Evolutionary conservation across 2,113 vertebrate species (phyloP).

Genomic region (Nibea albiflora): DNA sequence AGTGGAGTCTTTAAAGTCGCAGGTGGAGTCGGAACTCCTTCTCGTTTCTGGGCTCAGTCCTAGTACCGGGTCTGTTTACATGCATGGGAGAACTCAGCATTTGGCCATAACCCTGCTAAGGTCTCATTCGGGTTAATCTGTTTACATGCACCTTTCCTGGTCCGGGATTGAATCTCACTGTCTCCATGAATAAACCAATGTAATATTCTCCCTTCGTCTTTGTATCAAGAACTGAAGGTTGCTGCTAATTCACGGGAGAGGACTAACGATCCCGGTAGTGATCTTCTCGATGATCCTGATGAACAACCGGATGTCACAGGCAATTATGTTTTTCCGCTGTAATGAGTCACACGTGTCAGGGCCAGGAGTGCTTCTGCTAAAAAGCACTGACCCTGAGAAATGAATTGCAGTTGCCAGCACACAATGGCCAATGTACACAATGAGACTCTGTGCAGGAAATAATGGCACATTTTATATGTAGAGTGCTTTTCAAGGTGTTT

Average conservation of each 20-base stretch:
- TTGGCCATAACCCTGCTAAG: background rate
- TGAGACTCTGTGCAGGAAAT: background rate
- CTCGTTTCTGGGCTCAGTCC: background rate
- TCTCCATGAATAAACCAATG: conserved; percentile 7
- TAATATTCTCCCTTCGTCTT: background rate
- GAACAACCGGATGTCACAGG: conserved; percentile 22
- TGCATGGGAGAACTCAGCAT: background rate
- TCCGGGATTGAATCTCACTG: conserved; percentile 26
- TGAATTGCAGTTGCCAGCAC: conserved; percentile 3
- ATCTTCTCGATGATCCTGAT: conserved; percentile 25
- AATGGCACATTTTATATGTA: conserved; percentile 2
- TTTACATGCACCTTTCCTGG: conserved; percentile 15
- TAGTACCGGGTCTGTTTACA: background rate
- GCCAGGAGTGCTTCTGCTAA: background rate
- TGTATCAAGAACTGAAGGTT: background rate
- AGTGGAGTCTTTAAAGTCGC: conserved; percentile 14
- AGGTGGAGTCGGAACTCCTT: conserved; percentile 20
- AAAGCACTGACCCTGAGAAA: conserved; percentile 43
- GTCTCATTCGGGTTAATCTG: conserved; percentile 34
- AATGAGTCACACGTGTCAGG: conserved; percentile 36
- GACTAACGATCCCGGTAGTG: conserved; percentile 21
- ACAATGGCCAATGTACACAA: background rate
- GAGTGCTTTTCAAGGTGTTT: background rate
- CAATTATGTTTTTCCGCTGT: conserved; percentile 20
- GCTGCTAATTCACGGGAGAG: conserved; percentile 15